Base-by-base conservation (phyloP, 2,113 vertebrate species). In the Dicentrarchus labrax region DNA sequence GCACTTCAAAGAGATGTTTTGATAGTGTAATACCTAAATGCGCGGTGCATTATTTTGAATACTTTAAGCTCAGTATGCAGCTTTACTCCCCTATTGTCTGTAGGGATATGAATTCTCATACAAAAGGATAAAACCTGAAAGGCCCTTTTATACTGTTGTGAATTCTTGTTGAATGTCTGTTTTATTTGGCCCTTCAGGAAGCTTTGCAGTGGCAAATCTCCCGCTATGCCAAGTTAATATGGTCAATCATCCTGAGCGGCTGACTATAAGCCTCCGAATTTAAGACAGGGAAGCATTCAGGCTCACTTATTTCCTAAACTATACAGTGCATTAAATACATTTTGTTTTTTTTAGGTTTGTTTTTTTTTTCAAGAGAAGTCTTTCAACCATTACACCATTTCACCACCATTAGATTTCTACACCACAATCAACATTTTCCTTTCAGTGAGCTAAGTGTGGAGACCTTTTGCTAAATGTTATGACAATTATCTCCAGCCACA, bases 401-500 rank as follows among this genome's bases (percentile, higher is more conserved):
- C 19, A n/a, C 54, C 17, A 36, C 72, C 51, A 79, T 84, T 72
- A 69, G 24, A 67, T 86, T 65, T 80, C n/a, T 39, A 54, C 68
- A 53, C 67, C 19, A 50, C 61, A 87, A 43, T 79, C 48, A 79
- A 61, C 71, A 66, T 65, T 77, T 79, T 72, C n/a, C 56, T 56
- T 30, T 67, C 73, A 77, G 54, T 51, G 79, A 81, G 67, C 24
- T 72, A 56, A 67, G 57, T 30, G 21, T 50, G 48, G 54, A 82
- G 73, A 85, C 76, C 81, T 83, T 86, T 86, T 48, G 65, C 51
- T 50, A 89, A 90, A 88, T 86, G 87, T 72, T 82, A 71, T 1
- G 0, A 62, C n/a, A 67, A 67, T 85, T 81, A 74, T 61, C 61
- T 54, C 51, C 51, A 69, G 60, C 50, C 61, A 59, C 76, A 48